Conservation (phyloP, 1,140 invertebrate species). For the Stenopsyche tienmushanensis region DNA sequence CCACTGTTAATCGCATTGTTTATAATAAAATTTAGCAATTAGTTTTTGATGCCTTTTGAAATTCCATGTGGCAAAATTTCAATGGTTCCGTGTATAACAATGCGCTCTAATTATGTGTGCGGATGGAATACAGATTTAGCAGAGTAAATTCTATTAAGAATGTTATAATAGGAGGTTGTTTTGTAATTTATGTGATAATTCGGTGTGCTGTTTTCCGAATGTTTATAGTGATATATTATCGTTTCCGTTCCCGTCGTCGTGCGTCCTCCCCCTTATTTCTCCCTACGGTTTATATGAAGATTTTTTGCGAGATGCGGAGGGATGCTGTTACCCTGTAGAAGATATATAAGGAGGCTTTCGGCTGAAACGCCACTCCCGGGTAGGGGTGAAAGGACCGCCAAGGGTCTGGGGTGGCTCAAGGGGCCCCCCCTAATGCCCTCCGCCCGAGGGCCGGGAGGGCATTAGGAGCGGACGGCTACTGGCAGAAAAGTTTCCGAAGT, state of each 20-base stretch:
- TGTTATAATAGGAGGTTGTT: no score
- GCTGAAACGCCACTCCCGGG: constrained; percentile 20
- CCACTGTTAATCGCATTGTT: no score
- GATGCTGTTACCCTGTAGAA: not conserved
- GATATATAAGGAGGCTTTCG: constrained; percentile 32
- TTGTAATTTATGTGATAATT: no score
- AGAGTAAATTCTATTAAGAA: no score
- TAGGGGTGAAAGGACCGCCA: not conserved
- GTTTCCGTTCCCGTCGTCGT: not conserved
- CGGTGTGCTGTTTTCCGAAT: no score
- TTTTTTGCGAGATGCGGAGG: constrained; percentile 27
- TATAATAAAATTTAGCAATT: no score
- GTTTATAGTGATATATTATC: no score
- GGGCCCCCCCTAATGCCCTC: not conserved
- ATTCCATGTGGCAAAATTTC: no score
- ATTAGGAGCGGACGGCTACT: constrained; percentile 21
- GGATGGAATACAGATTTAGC: no score
- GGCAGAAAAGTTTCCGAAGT: constrained; percentile 32
- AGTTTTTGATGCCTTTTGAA: no score
- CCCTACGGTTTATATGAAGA: constrained; percentile 32
- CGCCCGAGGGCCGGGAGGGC: constrained; percentile 14
- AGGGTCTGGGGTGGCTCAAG: constrained; percentile 5
- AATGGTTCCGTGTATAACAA: no score
- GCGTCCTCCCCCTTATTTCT: not conserved
- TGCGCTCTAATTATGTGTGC: no score